A percentile compares a stretch with the other conserved stretches of the same genome.
Evolutionary conservation across 2,888 invertebrate genomes (phyloP).

Genomic region (Cataglyphis altisquamis): DNA sequence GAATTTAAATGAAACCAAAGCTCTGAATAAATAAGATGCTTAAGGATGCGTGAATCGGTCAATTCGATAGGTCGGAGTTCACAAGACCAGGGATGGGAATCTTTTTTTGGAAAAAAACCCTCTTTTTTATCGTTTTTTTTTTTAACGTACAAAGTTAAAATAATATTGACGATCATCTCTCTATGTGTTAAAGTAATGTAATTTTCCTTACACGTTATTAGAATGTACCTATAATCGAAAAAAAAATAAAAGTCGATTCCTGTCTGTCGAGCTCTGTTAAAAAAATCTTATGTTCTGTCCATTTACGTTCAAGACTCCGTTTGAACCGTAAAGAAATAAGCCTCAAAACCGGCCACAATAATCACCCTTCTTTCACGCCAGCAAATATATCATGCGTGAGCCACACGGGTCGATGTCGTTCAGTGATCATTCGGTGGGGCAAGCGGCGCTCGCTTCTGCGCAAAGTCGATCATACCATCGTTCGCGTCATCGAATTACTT

Average conservation of each 20-base stretch:
- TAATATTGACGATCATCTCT: conserved; percentile 11
- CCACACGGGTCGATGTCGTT: conserved; percentile 17
- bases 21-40: background rate
- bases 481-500: conserved; percentile 37
- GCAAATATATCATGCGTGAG: conserved; percentile 30
- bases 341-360: too few relatives aligned
- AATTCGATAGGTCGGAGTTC: background rate
- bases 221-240: background rate
- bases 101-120: background rate
- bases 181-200: background rate
- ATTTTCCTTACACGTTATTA: background rate
- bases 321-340: too few relatives aligned
- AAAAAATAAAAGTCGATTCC: conserved; percentile 2
- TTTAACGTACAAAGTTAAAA: background rate
- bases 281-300: background rate
- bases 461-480: conserved; percentile 25
- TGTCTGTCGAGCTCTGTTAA: background rate
- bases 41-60: background rate
- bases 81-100: background rate
- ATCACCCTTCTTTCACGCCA: background rate
- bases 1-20: conserved; percentile 15
- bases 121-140: background rate
- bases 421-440: conserved; percentile 2
- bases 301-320: background rate
- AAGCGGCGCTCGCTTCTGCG: conserved; percentile 19